phyloP scores from a whole-genome alignment of 2,888 invertebrate genomes.

The Alcis repandata region DNA sequence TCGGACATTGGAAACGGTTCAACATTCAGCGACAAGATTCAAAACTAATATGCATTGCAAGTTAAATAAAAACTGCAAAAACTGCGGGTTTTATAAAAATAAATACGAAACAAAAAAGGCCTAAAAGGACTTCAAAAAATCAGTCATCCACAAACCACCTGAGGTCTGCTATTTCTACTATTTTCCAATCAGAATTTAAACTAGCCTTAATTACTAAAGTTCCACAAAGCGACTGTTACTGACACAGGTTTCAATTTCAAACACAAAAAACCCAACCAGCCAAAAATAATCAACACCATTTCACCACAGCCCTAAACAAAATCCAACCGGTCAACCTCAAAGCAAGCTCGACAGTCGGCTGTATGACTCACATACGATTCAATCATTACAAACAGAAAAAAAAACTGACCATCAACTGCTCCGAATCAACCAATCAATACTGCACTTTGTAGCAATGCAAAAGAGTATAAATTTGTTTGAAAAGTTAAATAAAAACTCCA shows the following conservation, averaged over 20 bases:
- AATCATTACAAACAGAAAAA: conserved; percentile 67
- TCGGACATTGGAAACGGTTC: too few species aligned
- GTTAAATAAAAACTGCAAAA: too few species aligned
- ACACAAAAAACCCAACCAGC: neutral
- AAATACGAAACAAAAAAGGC: too few species aligned
- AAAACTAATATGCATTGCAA: too few species aligned
- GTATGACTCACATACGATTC: conserved; percentile 77
- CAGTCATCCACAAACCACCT: too few species aligned
- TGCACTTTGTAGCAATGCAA: neutral
- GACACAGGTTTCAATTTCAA: too few species aligned
- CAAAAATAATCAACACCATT: neutral
- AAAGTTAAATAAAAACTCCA: conserved; percentile 56
- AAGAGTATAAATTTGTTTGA: conserved; percentile 16
- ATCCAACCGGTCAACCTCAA: conserved; percentile 67
- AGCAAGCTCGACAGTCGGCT: conserved; percentile 58
- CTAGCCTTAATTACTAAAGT: neutral
- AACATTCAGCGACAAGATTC: too few species aligned
- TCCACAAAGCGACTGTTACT: neutral
- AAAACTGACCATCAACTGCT: conserved; percentile 63
- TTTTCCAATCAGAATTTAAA: neutral
- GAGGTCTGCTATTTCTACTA: neutral
- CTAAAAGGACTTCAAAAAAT: too few species aligned
- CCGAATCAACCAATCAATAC: conserved; percentile 27
- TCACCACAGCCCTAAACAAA: conserved; percentile 48
- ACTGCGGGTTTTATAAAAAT: too few species aligned